Evolutionary conservation across 2,797 vertebrate genomes (phyloP).

Genomic region (Cheirogaleus major): DNA sequence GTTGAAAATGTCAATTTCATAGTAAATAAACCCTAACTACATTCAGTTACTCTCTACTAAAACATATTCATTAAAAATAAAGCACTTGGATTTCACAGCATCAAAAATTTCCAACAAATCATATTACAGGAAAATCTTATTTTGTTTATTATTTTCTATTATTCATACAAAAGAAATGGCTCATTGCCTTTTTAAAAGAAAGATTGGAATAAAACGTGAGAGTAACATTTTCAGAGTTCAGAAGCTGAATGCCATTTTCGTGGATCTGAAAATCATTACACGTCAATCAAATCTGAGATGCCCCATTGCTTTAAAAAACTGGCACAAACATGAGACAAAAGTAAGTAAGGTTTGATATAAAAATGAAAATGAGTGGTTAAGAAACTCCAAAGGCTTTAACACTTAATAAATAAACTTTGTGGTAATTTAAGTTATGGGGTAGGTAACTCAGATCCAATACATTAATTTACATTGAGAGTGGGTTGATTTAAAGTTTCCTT

Average conservation of each 20-base stretch:
- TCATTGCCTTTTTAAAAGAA: not conserved
- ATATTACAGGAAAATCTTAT: not conserved
- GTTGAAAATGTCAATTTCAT: not conserved
- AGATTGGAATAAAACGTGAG: not conserved
- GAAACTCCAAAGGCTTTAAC: conserved; percentile 55
- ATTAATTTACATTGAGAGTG: conserved; percentile 75
- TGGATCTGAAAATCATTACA: not conserved
- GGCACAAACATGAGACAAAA: not conserved
- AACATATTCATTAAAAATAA: not conserved
- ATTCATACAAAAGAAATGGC: conserved; percentile 4
- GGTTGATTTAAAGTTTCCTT: conserved; percentile 84
- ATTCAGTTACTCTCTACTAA: conserved; percentile 15
- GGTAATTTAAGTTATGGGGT: conserved; percentile 62
- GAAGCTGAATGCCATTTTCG: not conserved
- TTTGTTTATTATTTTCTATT: conserved; percentile 10
- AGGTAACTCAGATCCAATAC: conserved; percentile 70
- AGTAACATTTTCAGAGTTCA: not conserved
- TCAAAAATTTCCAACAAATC: not conserved
- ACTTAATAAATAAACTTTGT: conserved; percentile 62
- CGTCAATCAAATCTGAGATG: not conserved
- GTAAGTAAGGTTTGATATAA: conserved; percentile 40
- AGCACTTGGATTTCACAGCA: not conserved
- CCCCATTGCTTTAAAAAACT: conserved; percentile 25
- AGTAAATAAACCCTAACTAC: not conserved
- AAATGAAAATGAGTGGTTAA: conserved; percentile 54